Evolutionary conservation across 2,888 invertebrate genomes (phyloP).

Genomic region (Spisula solida): DNA sequence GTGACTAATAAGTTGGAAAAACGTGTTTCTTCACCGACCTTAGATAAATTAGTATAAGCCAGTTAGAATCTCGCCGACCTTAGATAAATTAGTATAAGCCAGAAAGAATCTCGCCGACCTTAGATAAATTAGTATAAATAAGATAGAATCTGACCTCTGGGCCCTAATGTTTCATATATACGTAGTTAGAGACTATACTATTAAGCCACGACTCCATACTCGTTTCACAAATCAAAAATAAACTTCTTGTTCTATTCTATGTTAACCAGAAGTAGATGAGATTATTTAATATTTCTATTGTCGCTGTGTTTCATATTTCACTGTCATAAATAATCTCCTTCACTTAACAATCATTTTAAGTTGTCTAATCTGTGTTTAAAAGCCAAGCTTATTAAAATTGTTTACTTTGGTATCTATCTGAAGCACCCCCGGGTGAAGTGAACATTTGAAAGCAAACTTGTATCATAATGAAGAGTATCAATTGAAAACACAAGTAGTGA

Average conservation of each 20-base stretch:
- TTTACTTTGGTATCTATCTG: slow-evolving; percentile 25
- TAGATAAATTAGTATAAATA: too few species aligned
- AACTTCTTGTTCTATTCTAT: neutral
- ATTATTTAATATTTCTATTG: neutral
- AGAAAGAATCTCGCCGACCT: too few species aligned
- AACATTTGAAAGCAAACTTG: slow-evolving; percentile 33
- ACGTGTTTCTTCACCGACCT: too few species aligned
- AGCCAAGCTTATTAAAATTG: slow-evolving; percentile 31
- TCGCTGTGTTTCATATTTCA: neutral
- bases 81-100: too few species aligned
- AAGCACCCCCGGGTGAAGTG: slow-evolving; percentile 13
- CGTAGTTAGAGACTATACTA: too few species aligned
- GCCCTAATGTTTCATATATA: too few species aligned
- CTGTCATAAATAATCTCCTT: slow-evolving; percentile 4
- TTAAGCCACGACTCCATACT: too few species aligned
- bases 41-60: too few species aligned
- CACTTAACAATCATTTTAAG: neutral
- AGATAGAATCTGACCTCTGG: too few species aligned
- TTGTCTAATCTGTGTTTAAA: slow-evolving; percentile 41
- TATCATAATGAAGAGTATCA: slow-evolving; percentile 37
- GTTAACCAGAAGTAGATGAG: neutral
- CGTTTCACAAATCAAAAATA: too few species aligned
- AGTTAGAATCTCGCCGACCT: too few species aligned
- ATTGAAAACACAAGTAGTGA: slow-evolving; percentile 49
- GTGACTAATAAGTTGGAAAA: too few species aligned